Evolutionary conservation across 2,113 vertebrate species (phyloP).

Genomic region (Bufo gargarizans): DNA sequence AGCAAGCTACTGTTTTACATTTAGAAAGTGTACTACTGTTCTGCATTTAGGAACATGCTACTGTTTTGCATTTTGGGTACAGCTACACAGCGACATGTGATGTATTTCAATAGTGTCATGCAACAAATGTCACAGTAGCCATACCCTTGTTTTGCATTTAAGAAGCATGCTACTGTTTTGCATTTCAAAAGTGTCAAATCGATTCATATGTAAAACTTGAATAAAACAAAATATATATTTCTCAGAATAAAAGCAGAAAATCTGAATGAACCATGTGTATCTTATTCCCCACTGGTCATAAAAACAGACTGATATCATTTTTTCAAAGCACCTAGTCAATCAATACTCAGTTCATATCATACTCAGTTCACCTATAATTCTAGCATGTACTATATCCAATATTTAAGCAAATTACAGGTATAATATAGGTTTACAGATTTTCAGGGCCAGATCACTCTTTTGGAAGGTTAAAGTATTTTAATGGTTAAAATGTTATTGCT

Average conservation of each 20-base stretch:
- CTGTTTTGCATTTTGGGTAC: too few relatives aligned
- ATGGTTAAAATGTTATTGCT: slow-evolving; percentile 76
- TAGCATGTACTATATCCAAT: not conserved
- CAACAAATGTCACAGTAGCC: too few relatives aligned
- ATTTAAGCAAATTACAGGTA: not conserved
- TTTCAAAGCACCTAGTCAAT: not conserved
- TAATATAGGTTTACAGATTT: not conserved
- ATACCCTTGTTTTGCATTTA: not conserved
- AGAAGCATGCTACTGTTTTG: not conserved
- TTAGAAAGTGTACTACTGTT: too few relatives aligned
- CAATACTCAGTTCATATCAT: slow-evolving; percentile 4
- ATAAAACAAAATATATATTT: not conserved
- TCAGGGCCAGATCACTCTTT: not conserved
- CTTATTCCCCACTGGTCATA: not conserved
- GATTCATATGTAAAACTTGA: not conserved
- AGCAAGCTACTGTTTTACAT: too few relatives aligned
- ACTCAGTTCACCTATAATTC: not conserved
- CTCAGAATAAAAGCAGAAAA: not conserved
- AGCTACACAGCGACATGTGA: too few relatives aligned
- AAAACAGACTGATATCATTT: not conserved
- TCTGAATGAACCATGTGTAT: not conserved
- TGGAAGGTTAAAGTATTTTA: slow-evolving; percentile 61
- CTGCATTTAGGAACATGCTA: too few relatives aligned
- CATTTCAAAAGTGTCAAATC: not conserved
- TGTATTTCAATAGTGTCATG: too few relatives aligned